Evolutionary conservation across 2,888 invertebrate species (phyloP), one percentile per base, ranked within the genome.

Genomic region (Amaurobius ferox): DNA sequence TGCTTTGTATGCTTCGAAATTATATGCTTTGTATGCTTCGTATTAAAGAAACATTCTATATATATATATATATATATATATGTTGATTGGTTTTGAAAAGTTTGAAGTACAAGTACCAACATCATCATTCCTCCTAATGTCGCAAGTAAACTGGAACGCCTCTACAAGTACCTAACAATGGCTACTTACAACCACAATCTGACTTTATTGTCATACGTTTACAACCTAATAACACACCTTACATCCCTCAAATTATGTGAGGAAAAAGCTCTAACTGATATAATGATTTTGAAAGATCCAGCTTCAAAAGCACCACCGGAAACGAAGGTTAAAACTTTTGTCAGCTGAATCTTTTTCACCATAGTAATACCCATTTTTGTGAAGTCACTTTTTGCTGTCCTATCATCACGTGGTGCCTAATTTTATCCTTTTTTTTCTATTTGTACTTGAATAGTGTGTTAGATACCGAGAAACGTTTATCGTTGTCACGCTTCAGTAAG

Each of bases 321-420:
- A 72, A 29, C 23, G 55, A 35, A 35, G 23, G 35, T 16, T 26
- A 23, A 44, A 35, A 72, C 35, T 72, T 72, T 26, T 61, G 55
- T 55, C 13, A 28, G 16, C 3, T 2, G 29, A 3, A 72, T 26
- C 61, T 35, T 55, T 55, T 55, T 55, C 55, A 7, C 44, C n/a
- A 2, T 44, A 16, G 16, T 55, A 23, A 55, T 55, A 55, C 55
- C 55, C 23, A 55, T 23, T 55, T 55, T 55, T 44, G 44, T 5
- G 16, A 44, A 44, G 11, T 2, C 2, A 2, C 2, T 44, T 16
- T 44, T 16, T 16, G 2, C n/a, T 16, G 44, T 44, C 44, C 6
- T 55, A 16, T 55, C 55, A 23, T 55, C 44, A 16, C 44, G 16
- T 16, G 44, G 16, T 55, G 16, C 11, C 5, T 55, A 55, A 55